These are phyloP conservation scores for Halocaridina rubra DNA, from an alignment of 2,888 invertebrate genomes.

Conservation along the genomic window DNA sequence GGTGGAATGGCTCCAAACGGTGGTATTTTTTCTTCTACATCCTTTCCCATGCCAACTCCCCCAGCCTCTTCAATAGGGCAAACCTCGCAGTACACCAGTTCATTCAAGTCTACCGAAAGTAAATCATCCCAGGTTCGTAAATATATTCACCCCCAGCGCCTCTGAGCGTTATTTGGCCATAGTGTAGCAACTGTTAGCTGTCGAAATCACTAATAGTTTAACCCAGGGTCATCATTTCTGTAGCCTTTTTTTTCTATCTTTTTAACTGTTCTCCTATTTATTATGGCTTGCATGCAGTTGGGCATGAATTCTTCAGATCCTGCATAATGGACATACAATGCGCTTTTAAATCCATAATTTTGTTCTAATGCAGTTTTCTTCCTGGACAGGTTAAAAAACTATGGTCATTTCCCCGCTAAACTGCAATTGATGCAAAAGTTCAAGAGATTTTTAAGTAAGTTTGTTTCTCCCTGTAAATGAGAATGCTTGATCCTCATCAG, in stretches of 20 bases:
- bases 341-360: slow-evolving; percentile 42
- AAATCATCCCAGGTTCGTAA: slow-evolving; percentile 64
- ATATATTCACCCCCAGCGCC: slow-evolving; percentile 19
- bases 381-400: slow-evolving; percentile 63
- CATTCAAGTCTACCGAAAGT: slow-evolving; percentile 63
- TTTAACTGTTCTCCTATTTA: slow-evolving; percentile 54
- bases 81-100: slow-evolving; percentile 55
- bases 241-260: slow-evolving; percentile 34
- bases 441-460: slow-evolving; percentile 61
- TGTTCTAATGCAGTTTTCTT: slow-evolving; percentile 60
- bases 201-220: slow-evolving; percentile 58
- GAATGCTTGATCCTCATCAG: slow-evolving; percentile 44
- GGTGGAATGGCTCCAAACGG: slow-evolving; percentile 32
- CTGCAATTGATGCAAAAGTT: slow-evolving; percentile 59
- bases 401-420: slow-evolving; percentile 63
- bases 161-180: slow-evolving; percentile 38
- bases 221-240: slow-evolving; percentile 48
- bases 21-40: slow-evolving; percentile 28
- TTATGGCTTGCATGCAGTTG: slow-evolving; percentile 51
- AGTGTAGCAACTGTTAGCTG: slow-evolving; percentile 51
- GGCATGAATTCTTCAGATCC: slow-evolving; percentile 44
- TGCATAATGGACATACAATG: slow-evolving; percentile 55
- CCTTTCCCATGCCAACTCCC: slow-evolving; percentile 34
- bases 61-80: slow-evolving; percentile 52
- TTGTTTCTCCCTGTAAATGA: slow-evolving; percentile 50